Base-by-base conservation (phyloP, 2,888 invertebrate genomes). In the Folsomia candida region DNA sequence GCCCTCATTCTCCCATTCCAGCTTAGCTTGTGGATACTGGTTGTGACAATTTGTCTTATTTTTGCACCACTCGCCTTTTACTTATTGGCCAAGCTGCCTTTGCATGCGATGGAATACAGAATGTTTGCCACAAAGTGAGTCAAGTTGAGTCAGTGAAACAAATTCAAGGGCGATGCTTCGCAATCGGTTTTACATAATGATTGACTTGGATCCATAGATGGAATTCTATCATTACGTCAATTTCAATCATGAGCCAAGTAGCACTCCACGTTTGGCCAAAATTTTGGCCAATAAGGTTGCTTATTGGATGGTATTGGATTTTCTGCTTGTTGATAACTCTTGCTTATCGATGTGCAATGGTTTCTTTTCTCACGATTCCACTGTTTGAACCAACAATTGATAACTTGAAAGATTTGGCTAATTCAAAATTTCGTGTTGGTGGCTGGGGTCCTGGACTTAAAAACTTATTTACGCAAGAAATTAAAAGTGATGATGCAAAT, bases 291-390 rank as follows among this genome's bases (percentile, higher is more conserved):
- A 85, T 93, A n/a, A 85, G 93, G 47, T 85, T 93, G 28, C 85
- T 93, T 18, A 92, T 92, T 1, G 93, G 93, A 0, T 93, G 92
- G 89, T 93, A 92, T 83, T 93, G 92, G 92, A 82, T 93, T 1
- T 94, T 92, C 81, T 91, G 91, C 81, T 88, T 92, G 73, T 85
- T 93, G 2, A 86, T 93, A 3, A 90, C 90, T 0, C 91, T 92
- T 0, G 88, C 90, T 0, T 94, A 94, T 82, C 85, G 90, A 80
- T 93, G 77, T 29, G 79, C 78, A 2, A 78, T 80, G 78, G 79
- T 79, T 11, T 78, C 80, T 18, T 80, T 79, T 62, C 77, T 80
- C 11, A 78, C 80, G 24, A 78, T 79, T 25, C 80, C 80, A 1
- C 62, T 80, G 1, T 80, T 74, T 68, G 75, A 79, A 57, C 70